Evolutionary conservation across 1,140 invertebrate species (phyloP), one percentile per base, ranked within the genome.

Genomic region (Sitodiplosis mosellana): DNA sequence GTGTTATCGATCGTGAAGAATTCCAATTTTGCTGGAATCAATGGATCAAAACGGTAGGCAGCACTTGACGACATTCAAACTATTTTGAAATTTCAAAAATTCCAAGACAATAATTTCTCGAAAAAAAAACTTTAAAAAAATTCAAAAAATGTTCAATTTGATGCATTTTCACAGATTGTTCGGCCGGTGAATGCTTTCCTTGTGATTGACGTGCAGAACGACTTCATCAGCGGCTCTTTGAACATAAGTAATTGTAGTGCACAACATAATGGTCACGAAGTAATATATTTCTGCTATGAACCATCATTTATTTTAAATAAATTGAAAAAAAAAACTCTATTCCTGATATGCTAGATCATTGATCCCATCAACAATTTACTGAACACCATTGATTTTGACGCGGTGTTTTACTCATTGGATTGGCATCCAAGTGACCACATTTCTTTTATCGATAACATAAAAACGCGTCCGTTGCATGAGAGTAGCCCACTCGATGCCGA

Each of bases 361-460:
- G 83, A 89, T 48, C 85, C 89, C 2, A 93, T 96, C 53, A 99
- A 98, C 72, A 71, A 77, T 41, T 64, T 98, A 14, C 65, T 98
- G 53, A 81, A 87, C 34, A 78, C 75, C 0, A 81, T 89, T 17
- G 72, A 78, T 46, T 98, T 97, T 66, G 84, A 96, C 66, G 74
- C 78, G 2, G 80, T 97, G n/a, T 89, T 92, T 59, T 98, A 97
- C 68, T 90, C 91, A 1, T 69, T 89, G 47, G 94, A 98, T 68
- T 98, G 93, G 92, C 94, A 98, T 75, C 93, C 93, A 1, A 76
- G 77, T 33, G 82, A 96, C 70, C 94, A 99, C 67, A 84, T 97
- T 19, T 96, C 91, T 14, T 99, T 98, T 65, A 82, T 92, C 52
- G 92, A 94, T 58, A 95, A 94, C 69, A 75, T 92, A 38, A 71